A percentile compares a stretch with the other conserved stretches of the same genome.
Evolutionary conservation across 2,113 vertebrate species (phyloP).

Genomic region (Apodemus speciosus): DNA sequence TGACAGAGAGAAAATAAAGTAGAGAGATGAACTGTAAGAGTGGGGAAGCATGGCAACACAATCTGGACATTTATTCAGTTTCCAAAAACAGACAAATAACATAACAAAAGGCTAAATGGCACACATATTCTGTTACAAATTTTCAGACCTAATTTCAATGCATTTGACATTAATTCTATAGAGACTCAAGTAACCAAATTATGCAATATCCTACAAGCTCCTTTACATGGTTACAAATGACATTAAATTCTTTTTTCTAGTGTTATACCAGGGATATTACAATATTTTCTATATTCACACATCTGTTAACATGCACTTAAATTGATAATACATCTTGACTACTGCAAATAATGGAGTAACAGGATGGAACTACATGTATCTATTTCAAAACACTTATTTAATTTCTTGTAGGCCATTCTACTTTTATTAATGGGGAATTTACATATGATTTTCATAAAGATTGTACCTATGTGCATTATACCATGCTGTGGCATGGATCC

Average conservation of each 20-base stretch:
- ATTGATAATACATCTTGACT: background rate
- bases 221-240: background rate
- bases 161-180: background rate
- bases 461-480: background rate
- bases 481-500: background rate
- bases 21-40: background rate
- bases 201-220: background rate
- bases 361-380: background rate
- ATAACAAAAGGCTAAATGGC: slow-evolving; percentile 12
- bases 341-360: background rate
- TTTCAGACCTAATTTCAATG: background rate
- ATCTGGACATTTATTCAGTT: background rate
- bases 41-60: background rate
- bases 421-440: background rate
- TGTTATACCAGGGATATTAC: background rate
- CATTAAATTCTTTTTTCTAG: background rate
- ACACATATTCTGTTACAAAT: background rate
- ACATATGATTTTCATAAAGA: background rate
- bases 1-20: background rate
- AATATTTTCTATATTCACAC: background rate
- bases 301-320: background rate
- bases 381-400: background rate
- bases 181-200: background rate
- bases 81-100: background rate
- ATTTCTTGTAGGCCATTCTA: background rate